Evolutionary conservation across 2,888 invertebrate species (phyloP), one percentile per base, ranked within the genome.

Genomic region (Drosophila kuntzei): DNA sequence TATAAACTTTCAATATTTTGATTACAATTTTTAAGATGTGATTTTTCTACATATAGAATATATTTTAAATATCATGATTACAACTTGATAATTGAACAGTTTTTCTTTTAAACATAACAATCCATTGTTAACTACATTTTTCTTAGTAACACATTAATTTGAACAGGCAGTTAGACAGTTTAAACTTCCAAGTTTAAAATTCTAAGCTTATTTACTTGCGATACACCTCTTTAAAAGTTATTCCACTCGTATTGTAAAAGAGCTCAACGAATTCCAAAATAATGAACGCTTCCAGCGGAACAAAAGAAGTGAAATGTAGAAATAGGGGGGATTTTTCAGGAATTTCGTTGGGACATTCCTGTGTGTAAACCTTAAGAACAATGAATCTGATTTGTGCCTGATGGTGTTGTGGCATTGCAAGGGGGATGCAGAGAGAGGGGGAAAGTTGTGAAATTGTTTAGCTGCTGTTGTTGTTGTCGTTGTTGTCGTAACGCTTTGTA

Each of bases 401-500:
- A 53, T 37, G 41, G 43, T 55, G 55, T 43, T 55, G 43, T 55
- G 43, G 53, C 51, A 25, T 51, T 51, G 37, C 20, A 4, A 29
- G 3, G n/a, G 25, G 36, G 27, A 22, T 16, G 12, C 3, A 9
- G 9, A 14, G n/a, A 9, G 1, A 9, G 11, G n/a, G 36, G 7
- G 9, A 25, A 20, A 58, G 59, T 58, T 47, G 16, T 50, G 44
- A 27, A 49, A 57, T 44, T 71, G 37, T 65, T 36, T 53, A 54
- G 43, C 72, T 71, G 58, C 39, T 50, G 22, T 50, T 51, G 51
- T 37, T 60, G 64, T 66, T 70, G 61, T 47, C 25, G 36, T 25
- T 51, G 53, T 37, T 60, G 71, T 66, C 51, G 75, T 60, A 69
- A 64, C 79, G 76, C 61, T 74, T 79, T 74, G 76, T 69, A 79